Evolutionary conservation across 2,113 vertebrate genomes (phyloP), one percentile per base, ranked within the genome.

Genomic region (Callorhinus ursinus): DNA sequence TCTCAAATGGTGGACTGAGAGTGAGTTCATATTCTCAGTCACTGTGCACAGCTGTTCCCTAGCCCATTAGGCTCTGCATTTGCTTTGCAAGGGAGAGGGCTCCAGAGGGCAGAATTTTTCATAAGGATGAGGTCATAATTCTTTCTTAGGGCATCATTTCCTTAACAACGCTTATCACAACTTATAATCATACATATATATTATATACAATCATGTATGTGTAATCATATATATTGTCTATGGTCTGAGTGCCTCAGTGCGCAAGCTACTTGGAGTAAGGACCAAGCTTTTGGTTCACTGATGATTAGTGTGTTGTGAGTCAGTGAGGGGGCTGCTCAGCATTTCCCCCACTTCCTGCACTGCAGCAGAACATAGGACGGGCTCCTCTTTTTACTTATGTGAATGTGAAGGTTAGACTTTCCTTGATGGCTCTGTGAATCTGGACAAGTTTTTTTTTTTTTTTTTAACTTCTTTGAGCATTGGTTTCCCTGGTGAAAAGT

Each of bases 41-140:
- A 61, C 49, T 13, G 31, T 42, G 36, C 31, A 87, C 69, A 92
- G 46, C 24, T 67, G 59, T 26, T 51, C 49, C 63, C 10, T 1
- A 72, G 18, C n/a, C n/a, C 5, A 10, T 49, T 9, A 26, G 14
- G 9, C 19, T 59, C 24, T 77, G 57, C 39, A 19, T 88, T 82
- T 93, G 42, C 46, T 65, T 87, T 96, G 42, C 65, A 72, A 95
- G 51, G 16, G 33, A 46, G 69, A 94, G 36, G 61, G 93, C 36
- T 72, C 76, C 3, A 42, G 74, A 94, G 49, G 84, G 55, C 24
- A 67, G 57, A 49, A 53, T 77, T 95, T 96, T 77, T 79, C 46
- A 92, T 92, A 72, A 93, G 42, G 55, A 90, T 26, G 28, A 87
- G 63, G 26, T 19, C 69, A 92, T 11, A 69, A 7, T 83, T 94